Percentiles rank a stretch among this genome's conserved stretches.
phyloP scores from a whole-genome alignment of 2,888 invertebrate genomes.

The Coronaproctus castanopsis region DNA sequence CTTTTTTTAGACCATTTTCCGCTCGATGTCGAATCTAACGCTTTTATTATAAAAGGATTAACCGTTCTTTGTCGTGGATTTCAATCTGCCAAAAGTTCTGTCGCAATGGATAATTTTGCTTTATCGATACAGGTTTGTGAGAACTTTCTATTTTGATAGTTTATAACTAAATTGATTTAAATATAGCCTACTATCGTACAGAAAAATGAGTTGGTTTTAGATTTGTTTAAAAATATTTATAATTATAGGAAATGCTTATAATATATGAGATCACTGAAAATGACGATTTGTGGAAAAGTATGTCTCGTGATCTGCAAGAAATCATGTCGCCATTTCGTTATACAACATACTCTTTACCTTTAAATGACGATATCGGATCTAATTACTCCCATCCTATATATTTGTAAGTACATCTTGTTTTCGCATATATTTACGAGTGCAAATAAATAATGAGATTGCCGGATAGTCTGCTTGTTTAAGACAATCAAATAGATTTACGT shows the following conservation, averaged over 20 bases:
- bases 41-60: slow-evolving; percentile 46
- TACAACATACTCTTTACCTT: slow-evolving; percentile 32
- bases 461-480: too few relatives aligned
- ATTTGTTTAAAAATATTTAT: neutral
- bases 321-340: slow-evolving; percentile 53
- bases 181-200: too few relatives aligned
- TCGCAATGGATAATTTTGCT: slow-evolving; percentile 56
- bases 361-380: slow-evolving; percentile 20
- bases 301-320: slow-evolving; percentile 50
- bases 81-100: slow-evolving; percentile 55
- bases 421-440: too few relatives aligned
- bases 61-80: slow-evolving; percentile 49
- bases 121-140: slow-evolving; percentile 50
- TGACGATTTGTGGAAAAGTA: slow-evolving; percentile 38
- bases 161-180: too few relatives aligned
- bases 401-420: slow-evolving; percentile 22
- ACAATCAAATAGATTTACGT: too few relatives aligned
- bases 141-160: too few relatives aligned
- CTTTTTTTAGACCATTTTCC: too few relatives aligned
- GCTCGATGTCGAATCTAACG: too few relatives aligned
- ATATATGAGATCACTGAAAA: slow-evolving; percentile 11
- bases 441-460: too few relatives aligned
- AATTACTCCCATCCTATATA: slow-evolving; percentile 26
- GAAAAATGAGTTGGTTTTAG: too few relatives aligned
- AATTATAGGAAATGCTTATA: slow-evolving; percentile 12